phyloP scores from a whole-genome alignment of 2,797 vertebrate species.

The Pelodytes ibericus region DNA sequence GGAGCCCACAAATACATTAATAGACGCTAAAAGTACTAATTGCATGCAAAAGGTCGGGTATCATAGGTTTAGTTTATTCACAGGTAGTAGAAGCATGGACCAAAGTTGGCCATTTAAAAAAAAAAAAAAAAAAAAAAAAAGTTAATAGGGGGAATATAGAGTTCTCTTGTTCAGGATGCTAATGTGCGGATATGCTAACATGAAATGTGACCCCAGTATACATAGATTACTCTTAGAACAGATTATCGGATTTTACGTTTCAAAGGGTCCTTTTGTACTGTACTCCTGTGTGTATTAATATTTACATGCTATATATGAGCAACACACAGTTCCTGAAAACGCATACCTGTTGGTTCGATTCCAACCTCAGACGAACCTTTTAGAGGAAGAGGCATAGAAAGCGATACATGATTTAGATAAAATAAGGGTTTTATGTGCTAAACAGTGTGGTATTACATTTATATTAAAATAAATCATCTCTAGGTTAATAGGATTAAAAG shows the following conservation, averaged over 20 bases:
- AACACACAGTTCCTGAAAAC: constrained; percentile 6
- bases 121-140: too few species aligned
- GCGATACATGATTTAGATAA: constrained; percentile 13
- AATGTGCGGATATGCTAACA: background rate
- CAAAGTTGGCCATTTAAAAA: too few species aligned
- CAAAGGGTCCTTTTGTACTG: constrained; percentile 34
- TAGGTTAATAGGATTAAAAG: constrained; percentile 50
- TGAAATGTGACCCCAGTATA: constrained; percentile 24
- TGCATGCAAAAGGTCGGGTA: too few species aligned
- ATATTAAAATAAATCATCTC: constrained; percentile 24
- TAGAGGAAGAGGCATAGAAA: constrained; percentile 4
- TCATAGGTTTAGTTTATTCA: too few species aligned
- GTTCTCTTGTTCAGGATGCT: background rate
- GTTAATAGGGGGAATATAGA: background rate
- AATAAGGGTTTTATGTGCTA: constrained; percentile 23
- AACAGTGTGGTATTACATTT: constrained; percentile 35
- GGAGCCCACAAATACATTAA: too few species aligned
- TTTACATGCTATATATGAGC: constrained; percentile 17
- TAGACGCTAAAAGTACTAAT: too few species aligned
- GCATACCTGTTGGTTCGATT: constrained; percentile 13
- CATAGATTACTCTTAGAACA: constrained; percentile 5
- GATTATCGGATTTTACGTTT: constrained; percentile 16
- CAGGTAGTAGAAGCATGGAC: too few species aligned
- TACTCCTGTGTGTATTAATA: constrained; percentile 27
- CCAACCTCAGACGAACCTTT: background rate